phyloP scores from a whole-genome alignment of 2,113 vertebrate species.

The Ovis canadensis region DNA sequence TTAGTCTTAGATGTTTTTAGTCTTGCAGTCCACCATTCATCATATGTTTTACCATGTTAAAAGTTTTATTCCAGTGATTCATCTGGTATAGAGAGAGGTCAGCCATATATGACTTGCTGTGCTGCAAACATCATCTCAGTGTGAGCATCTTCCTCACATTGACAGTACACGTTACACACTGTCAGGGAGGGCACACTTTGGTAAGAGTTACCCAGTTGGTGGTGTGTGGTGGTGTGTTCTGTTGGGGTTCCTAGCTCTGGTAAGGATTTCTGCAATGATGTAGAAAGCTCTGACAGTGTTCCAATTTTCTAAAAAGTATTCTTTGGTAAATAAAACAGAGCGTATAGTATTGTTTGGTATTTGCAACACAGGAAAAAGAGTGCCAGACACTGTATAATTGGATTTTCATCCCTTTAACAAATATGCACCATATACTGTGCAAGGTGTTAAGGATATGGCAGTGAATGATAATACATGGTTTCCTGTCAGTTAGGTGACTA shows the following conservation, averaged over 20 bases:
- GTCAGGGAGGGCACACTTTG: not conserved
- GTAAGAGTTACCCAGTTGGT: not conserved
- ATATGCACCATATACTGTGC: not conserved
- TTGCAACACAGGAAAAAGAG: slow-evolving; percentile 5
- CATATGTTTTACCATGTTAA: not conserved
- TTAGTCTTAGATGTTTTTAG: not conserved
- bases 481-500: not conserved
- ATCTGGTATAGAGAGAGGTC: not conserved
- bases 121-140: not conserved
- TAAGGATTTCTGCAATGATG: not conserved
- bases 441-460: not conserved
- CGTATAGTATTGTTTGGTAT: not conserved
- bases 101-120: not conserved
- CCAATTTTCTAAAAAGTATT: not conserved
- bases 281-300: not conserved
- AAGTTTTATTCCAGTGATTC: not conserved
- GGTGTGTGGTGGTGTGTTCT: not conserved
- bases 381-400: not conserved
- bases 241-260: not conserved
- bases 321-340: not conserved
- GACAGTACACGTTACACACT: not conserved
- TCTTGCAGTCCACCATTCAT: not conserved
- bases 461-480: not conserved
- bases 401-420: slow-evolving; percentile 9
- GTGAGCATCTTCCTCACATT: not conserved